Percentiles rank a stretch among this genome's conserved stretches.
phyloP scores from a whole-genome alignment of 2,113 vertebrate species.

The Taurulus bubalis region DNA sequence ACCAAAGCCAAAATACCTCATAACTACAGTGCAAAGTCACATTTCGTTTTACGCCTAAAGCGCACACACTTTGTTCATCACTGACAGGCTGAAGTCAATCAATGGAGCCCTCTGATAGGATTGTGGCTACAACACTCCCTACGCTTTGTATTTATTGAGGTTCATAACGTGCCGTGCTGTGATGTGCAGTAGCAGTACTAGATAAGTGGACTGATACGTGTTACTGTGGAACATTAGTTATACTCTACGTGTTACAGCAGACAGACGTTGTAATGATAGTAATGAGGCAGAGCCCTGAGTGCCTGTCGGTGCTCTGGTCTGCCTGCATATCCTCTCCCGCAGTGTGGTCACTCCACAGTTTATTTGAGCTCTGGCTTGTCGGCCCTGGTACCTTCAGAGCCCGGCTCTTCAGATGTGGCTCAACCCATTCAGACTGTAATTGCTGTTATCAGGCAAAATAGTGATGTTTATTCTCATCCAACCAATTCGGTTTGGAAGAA shows the following conservation, averaged over 20 bases:
- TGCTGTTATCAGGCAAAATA: not conserved
- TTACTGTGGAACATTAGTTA: not conserved
- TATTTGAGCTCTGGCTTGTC: conserved; percentile 21
- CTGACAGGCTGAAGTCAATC: conserved; percentile 11
- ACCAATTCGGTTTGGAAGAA: not conserved
- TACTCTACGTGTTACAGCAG: not conserved
- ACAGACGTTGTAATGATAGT: not conserved
- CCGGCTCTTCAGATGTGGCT: not conserved
- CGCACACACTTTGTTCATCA: conserved; percentile 20
- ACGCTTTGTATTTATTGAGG: conserved; percentile 4
- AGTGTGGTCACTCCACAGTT: not conserved
- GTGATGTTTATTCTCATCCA: not conserved
- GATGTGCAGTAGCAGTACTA: not conserved
- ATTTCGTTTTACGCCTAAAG: conserved; percentile 34
- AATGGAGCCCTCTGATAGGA: conserved; percentile 6
- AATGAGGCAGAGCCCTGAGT: conserved; percentile 30
- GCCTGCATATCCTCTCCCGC: not conserved
- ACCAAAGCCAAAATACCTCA: conserved; percentile 83
- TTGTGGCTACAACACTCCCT: not conserved
- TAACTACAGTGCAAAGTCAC: conserved; percentile 62
- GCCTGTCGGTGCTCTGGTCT: conserved; percentile 16
- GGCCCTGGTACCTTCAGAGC: not conserved
- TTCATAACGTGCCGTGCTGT: not conserved
- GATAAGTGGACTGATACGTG: not conserved
- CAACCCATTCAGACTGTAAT: not conserved